Percentiles rank a stretch among this genome's conserved stretches.
Evolutionary conservation across 2,888 invertebrate genomes (phyloP).

Genomic region (Diadegma fenestrale): DNA sequence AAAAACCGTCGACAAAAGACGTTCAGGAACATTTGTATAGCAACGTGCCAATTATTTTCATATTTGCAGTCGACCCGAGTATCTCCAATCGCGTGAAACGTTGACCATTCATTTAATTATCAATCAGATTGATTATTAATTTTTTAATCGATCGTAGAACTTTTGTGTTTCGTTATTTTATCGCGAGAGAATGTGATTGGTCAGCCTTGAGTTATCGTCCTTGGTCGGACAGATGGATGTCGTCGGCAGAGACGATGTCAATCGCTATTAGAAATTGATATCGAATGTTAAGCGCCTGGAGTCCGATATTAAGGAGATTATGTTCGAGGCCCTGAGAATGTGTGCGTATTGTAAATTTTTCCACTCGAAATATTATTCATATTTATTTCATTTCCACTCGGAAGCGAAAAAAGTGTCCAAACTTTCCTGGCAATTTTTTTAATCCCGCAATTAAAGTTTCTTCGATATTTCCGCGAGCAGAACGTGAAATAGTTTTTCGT

Average conservation of each 20-base stretch:
- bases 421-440: too few relatives aligned
- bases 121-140: not conserved
- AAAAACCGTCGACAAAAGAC: too few relatives aligned
- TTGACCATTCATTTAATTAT: not conserved
- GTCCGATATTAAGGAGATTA: conserved; percentile 10
- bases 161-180: not conserved
- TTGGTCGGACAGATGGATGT: conserved; percentile 47
- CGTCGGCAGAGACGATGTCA: conserved; percentile 8
- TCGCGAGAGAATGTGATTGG: not conserved
- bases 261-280: conserved; percentile 48
- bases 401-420: too few relatives aligned
- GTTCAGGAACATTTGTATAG: too few relatives aligned
- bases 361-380: not conserved
- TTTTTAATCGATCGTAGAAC: not conserved
- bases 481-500: too few relatives aligned
- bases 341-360: not conserved
- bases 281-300: conserved; percentile 16
- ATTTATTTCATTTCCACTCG: not conserved
- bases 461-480: too few relatives aligned
- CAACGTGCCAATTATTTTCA: too few relatives aligned
- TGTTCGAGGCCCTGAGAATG: not conserved
- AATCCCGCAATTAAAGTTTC: too few relatives aligned
- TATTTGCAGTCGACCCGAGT: too few relatives aligned
- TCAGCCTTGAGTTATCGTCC: conserved; percentile 36
- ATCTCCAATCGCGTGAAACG: too few relatives aligned